Base-by-base conservation (phyloP, 2,888 invertebrate genomes). In the Tricholauxania praeusta region DNA sequence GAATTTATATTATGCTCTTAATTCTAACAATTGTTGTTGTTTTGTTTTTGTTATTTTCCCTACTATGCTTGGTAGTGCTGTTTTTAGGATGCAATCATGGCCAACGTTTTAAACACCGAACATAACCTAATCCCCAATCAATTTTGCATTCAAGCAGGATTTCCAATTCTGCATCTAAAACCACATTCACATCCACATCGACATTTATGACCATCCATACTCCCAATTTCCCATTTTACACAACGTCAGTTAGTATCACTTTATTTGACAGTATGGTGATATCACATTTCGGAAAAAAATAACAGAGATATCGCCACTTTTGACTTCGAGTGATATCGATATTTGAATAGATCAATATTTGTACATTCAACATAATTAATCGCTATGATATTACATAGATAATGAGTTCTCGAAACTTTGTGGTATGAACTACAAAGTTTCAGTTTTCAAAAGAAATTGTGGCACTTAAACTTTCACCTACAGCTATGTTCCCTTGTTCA, bases 51-150 rank as follows among this genome's bases (percentile, higher is more conserved):
- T 55, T 47, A 55, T 17, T 15, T 1, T n/a, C 0, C 14, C 2
- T 12, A 39, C 10, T 53, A 12, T 57, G 12, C 17, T 55, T 6
- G 57, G 17, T 57, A 15, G 14, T 57, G 67, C 22, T 57, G 55
- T 57, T 12, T 48, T 28, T 39, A 55, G 48, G 47, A 57, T 47
- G 57, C 57, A 67, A 67, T 67, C 67, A 67, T 67, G 67, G 39
- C 39, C 67, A 67, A 57, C 67, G 47, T 67, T 67, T 67, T 67
- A 67, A 55, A 57, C 67, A 57, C 55, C 55, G 67, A 57, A 67
- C 67, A 67, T 57, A 67, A 67, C 67, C 67, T 67, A 67, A 67
- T 67, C 67, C 67, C 53, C 67, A 67, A 67, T 67, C 67, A 67
- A 67, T 67, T 67, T 55, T 67, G 67, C 67, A 67, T 67, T 67